phyloP scores from a whole-genome alignment of 2,888 invertebrate genomes.

The Laothoe populi region DNA sequence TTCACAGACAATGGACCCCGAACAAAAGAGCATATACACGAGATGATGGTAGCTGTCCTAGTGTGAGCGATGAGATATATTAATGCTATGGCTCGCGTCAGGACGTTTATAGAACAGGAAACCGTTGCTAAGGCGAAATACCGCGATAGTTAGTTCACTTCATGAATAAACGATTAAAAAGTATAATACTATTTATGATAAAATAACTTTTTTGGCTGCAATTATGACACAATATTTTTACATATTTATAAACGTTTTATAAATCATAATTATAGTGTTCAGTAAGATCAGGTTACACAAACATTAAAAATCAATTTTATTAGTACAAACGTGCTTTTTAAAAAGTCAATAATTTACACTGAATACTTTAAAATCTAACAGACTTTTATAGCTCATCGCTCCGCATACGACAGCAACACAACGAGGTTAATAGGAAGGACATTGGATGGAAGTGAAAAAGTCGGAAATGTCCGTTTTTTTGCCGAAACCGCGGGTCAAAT shows the following conservation, averaged over 20 bases:
- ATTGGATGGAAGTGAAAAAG: constrained; percentile 3
- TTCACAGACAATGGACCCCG: constrained; percentile 8
- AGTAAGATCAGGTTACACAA: no score
- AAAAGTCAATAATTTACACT: neutral
- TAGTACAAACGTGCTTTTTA: neutral
- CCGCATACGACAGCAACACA: neutral
- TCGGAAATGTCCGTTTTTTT: constrained; percentile 17
- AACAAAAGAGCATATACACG: constrained; percentile 7
- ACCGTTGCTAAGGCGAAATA: no score
- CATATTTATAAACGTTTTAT: no score
- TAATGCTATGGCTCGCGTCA: no score
- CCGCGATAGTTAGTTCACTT: no score
- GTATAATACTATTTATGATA: no score
- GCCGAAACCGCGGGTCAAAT: neutral
- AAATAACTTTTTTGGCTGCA: no score
- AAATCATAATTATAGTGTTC: no score
- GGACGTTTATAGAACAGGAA: no score
- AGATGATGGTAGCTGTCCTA: neutral
- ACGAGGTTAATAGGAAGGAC: constrained; percentile 19
- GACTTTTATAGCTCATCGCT: constrained; percentile 1
- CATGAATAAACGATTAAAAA: no score
- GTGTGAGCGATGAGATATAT: neutral
- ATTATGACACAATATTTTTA: no score
- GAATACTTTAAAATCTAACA: neutral
- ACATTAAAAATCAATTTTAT: no score